phyloP scores from a whole-genome alignment of 2,797 vertebrate genomes.

The Columba guinea region DNA sequence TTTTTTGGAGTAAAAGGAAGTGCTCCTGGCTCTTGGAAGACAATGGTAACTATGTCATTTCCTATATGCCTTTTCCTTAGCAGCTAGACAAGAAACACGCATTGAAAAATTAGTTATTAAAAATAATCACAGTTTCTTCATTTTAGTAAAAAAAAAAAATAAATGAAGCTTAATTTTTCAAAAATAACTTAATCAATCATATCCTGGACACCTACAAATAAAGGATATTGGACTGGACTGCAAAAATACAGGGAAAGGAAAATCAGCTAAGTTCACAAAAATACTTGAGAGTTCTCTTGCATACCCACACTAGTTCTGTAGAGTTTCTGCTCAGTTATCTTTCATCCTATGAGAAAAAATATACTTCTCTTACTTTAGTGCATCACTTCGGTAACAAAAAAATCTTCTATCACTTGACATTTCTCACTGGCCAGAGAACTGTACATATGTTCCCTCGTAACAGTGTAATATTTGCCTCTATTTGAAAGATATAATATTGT shows the following conservation, averaged over 20 bases:
- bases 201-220: not conserved
- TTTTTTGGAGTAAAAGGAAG: conserved; percentile 96
- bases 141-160: not conserved
- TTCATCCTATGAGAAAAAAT: not conserved
- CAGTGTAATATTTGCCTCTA: not conserved
- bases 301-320: not conserved
- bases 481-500: not conserved
- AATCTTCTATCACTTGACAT: not conserved
- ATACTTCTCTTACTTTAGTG: not conserved
- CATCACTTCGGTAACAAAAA: not conserved
- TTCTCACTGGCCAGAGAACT: not conserved
- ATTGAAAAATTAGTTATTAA: conserved; percentile 51
- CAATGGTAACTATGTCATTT: conserved; percentile 98
- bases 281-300: not conserved
- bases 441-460: not conserved
- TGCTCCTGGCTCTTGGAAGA: conserved; percentile 98
- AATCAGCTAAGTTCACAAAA: not conserved
- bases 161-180: not conserved
- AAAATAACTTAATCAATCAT: not conserved
- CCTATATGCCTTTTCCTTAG: conserved; percentile 98
- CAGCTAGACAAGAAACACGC: conserved; percentile 79
- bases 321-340: not conserved
- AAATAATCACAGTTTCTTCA: not conserved
- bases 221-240: not conserved
- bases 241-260: not conserved